These are phyloP conservation scores for Callorhinus ursinus DNA, from an alignment of 2,113 vertebrate species.

Conservation along the genomic window DNA sequence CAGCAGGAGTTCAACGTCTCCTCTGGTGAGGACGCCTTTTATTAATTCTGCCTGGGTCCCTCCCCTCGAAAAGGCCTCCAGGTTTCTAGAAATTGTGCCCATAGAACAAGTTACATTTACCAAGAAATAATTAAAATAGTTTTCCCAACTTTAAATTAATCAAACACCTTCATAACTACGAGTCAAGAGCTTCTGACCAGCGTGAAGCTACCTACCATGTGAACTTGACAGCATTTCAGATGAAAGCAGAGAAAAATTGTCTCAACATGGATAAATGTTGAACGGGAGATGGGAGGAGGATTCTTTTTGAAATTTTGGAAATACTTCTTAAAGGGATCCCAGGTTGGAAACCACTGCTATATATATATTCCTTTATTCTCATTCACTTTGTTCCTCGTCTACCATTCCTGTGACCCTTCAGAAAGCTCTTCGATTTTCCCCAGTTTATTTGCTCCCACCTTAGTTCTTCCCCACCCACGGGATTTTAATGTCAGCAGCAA, in stretches of 20 bases:
- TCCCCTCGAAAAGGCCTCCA: background rate
- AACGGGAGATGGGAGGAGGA: background rate
- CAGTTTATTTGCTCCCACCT: background rate
- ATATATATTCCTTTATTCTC: background rate
- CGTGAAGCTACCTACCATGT: slow-evolving; percentile 45
- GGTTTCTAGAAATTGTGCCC: slow-evolving; percentile 20
- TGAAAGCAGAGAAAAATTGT: slow-evolving; percentile 52
- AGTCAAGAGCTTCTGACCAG: slow-evolving; percentile 57
- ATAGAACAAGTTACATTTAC: slow-evolving; percentile 27
- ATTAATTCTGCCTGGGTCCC: background rate
- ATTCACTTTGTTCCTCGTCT: background rate
- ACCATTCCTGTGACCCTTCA: background rate
- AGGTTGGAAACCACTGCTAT: background rate
- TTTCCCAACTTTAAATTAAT: slow-evolving; percentile 62
- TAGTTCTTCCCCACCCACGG: background rate
- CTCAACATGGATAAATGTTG: slow-evolving; percentile 40
- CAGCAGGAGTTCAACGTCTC: background rate
- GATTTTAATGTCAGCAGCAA: background rate
- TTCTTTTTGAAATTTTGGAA: slow-evolving; percentile 44
- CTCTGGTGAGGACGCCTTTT: background rate
- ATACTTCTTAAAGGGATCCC: slow-evolving; percentile 2
- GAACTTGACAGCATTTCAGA: slow-evolving; percentile 65
- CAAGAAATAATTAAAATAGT: slow-evolving; percentile 62
- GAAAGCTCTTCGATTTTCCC: background rate
- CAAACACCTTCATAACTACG: background rate